These are phyloP conservation scores for Sinosuthora webbiana DNA, from an alignment of 2,113 vertebrate genomes.

Conservation along the genomic window DNA sequence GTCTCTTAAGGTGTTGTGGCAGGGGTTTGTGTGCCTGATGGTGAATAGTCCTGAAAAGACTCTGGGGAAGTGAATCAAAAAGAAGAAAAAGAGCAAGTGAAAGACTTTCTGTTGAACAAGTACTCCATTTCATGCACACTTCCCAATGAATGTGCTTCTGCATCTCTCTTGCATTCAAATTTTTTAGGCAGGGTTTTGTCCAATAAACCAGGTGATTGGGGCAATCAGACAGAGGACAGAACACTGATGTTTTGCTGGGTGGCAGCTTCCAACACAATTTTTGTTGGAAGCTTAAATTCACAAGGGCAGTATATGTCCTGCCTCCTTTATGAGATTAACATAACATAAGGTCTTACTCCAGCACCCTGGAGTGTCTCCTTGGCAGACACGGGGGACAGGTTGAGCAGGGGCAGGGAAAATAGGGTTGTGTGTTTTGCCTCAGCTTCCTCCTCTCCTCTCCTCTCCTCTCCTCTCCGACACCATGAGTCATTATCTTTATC, in stretches of 20 bases:
- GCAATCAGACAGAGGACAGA: neutral
- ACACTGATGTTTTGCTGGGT: neutral
- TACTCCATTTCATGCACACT: neutral
- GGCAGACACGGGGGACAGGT: neutral
- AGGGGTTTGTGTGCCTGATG: neutral
- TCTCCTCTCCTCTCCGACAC: neutral
- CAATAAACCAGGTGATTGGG: neutral
- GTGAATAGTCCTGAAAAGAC: neutral
- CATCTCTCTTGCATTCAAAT: neutral
- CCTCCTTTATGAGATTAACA: neutral
- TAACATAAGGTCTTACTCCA: neutral
- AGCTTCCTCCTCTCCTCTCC: neutral
- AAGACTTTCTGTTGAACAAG: neutral
- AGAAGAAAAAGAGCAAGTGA: neutral
- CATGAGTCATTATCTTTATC: neutral
- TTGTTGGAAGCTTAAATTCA: neutral
- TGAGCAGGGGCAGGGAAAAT: neutral
- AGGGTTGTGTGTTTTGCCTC: neutral
- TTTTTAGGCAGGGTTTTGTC: neutral
- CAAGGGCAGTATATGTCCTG: neutral
- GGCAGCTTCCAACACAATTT: neutral
- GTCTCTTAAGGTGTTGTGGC: neutral
- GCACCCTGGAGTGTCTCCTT: neutral
- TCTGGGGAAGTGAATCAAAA: neutral
- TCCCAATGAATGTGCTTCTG: fast-evolving